Conservation (phyloP, 2,797 vertebrate genomes). For the Mormyrops attenuatus region DNA sequence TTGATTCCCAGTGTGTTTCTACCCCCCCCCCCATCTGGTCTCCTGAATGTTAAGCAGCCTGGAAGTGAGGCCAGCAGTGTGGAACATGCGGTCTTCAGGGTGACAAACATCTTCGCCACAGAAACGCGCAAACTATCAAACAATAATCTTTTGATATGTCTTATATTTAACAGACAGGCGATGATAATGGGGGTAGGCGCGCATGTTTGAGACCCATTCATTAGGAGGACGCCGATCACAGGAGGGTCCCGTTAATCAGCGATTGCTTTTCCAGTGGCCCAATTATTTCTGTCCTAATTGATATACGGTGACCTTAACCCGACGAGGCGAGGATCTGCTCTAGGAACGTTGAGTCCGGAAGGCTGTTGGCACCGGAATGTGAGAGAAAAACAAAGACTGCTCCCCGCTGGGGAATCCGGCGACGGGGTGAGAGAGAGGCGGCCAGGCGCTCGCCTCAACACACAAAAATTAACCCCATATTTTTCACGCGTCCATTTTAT, state of each 20-base stretch:
- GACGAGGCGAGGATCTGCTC: background rate
- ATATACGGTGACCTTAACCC: background rate
- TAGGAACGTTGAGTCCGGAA: background rate
- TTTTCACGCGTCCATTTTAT: background rate
- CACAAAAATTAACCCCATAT: constrained; percentile 17
- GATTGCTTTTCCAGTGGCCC: background rate
- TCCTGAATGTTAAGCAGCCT: background rate
- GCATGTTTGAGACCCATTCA: background rate
- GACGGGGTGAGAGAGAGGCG: background rate
- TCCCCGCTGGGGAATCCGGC: background rate
- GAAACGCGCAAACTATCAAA: background rate
- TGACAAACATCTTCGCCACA: background rate
- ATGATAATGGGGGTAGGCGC: background rate
- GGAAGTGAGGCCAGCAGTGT: background rate
- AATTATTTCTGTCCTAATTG: constrained; percentile 13
- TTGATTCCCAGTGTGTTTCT: background rate
- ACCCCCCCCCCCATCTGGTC: background rate
- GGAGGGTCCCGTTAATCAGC: background rate
- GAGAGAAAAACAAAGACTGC: background rate
- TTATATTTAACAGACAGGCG: background rate
- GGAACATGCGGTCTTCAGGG: background rate
- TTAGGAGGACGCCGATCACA: background rate
- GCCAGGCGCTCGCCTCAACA: background rate
- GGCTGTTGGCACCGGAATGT: background rate
- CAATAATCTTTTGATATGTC: background rate